Conservation (phyloP, 2,888 invertebrate genomes). For the Selenia dentaria region DNA sequence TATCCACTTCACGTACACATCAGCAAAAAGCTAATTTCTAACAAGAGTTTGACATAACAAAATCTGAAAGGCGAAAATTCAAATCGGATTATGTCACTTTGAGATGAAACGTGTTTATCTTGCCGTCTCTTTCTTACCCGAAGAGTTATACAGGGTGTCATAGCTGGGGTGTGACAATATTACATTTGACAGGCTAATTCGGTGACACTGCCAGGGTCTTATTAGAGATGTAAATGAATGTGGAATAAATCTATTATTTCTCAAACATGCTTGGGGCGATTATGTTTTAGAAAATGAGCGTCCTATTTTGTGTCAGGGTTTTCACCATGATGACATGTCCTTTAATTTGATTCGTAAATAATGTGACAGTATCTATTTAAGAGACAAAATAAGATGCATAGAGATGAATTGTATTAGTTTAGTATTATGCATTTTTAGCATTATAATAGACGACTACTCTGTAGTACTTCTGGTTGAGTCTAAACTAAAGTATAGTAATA, state of each 20-base stretch:
- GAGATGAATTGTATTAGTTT: too few relatives aligned
- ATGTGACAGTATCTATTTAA: constrained; percentile 39
- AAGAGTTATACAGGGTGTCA: constrained; percentile 18
- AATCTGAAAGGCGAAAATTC: constrained; percentile 71
- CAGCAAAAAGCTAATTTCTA: constrained; percentile 47
- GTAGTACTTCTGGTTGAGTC: too few relatives aligned
- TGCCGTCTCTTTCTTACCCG: constrained; percentile 41
- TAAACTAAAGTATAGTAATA: too few relatives aligned
- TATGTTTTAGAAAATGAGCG: constrained; percentile 61
- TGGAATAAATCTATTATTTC: constrained; percentile 83
- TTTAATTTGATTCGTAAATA: constrained; percentile 7
- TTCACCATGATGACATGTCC: constrained; percentile 1
- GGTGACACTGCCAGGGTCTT: constrained; percentile 72
- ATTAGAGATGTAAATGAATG: constrained; percentile 82
- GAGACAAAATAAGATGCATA: too few relatives aligned
- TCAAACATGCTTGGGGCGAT: constrained; percentile 58
- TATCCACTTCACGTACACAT: constrained; percentile 5
- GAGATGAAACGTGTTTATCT: constrained; percentile 41
- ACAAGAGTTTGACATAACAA: constrained; percentile 66
- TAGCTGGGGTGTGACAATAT: constrained; percentile 35
- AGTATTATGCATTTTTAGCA: too few relatives aligned
- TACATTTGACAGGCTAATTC: constrained; percentile 79
- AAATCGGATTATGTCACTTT: constrained; percentile 69
- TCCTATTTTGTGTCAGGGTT: constrained; percentile 27
- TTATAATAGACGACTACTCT: too few relatives aligned